These are phyloP conservation scores for Procambarus virginalis DNA, from an alignment of 1,140 invertebrate genomes.

Conservation along the genomic window DNA sequence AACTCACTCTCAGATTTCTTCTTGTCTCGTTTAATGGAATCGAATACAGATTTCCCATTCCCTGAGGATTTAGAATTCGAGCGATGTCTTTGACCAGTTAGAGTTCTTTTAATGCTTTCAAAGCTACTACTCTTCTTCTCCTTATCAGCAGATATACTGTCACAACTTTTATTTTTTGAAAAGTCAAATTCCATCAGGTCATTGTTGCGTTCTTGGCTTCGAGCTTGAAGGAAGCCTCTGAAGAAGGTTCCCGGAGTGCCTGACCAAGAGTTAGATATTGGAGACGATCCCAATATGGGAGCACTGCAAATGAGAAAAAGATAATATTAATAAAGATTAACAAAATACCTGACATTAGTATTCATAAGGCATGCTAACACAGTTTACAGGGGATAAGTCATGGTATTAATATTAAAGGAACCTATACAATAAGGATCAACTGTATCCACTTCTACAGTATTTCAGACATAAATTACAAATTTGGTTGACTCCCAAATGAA, in stretches of 20 bases:
- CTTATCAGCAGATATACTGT: conserved; percentile 64
- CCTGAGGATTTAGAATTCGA: conserved; percentile 67
- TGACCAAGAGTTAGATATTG: conserved; percentile 69
- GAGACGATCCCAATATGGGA: conserved; percentile 68
- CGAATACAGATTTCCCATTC: conserved; percentile 58
- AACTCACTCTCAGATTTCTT: conserved; percentile 68
- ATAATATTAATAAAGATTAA: conserved; percentile 3
- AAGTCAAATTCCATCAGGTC: conserved; percentile 70
- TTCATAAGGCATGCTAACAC: no score
- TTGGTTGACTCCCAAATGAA: no score
- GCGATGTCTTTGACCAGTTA: conserved; percentile 64
- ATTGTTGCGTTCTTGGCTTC: conserved; percentile 56
- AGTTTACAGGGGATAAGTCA: no score
- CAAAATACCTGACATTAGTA: background rate
- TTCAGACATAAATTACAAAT: no score
- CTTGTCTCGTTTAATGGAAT: conserved; percentile 64
- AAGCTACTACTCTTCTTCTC: conserved; percentile 69
- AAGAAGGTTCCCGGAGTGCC: conserved; percentile 68
- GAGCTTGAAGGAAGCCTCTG: conserved; percentile 59
- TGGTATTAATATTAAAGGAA: no score
- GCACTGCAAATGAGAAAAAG: conserved; percentile 59
- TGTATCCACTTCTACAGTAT: no score
- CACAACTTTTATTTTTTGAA: conserved; percentile 69
- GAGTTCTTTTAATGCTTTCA: conserved; percentile 64
- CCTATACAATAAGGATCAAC: no score